Evolutionary conservation across 2,797 vertebrate genomes (phyloP).

Genomic region (Rhabdophis nuchalis): DNA sequence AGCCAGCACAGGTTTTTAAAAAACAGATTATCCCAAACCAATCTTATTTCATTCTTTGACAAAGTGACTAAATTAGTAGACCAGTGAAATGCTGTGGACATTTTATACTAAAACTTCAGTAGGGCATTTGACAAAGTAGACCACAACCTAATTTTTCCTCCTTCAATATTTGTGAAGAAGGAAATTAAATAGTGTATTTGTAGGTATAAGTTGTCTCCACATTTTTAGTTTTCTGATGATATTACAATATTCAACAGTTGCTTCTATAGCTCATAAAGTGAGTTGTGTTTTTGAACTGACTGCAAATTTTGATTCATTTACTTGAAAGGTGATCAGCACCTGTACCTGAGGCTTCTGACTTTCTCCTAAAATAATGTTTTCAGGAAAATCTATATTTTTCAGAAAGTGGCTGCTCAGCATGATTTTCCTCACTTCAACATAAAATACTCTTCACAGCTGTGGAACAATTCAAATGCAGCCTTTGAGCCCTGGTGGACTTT

Average conservation of each 20-base stretch:
- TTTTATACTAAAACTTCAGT: too few species aligned
- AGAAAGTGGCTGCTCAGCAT: constrained; percentile 13
- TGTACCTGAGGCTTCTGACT: neutral
- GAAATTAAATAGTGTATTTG: neutral
- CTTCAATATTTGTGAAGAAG: neutral
- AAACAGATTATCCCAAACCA: neutral
- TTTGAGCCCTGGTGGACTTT: neutral
- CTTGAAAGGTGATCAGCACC: neutral
- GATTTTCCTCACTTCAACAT: constrained; percentile 1
- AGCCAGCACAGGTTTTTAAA: neutral
- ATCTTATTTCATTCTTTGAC: neutral
- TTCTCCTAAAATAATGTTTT: neutral
- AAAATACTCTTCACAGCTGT: constrained; percentile 5
- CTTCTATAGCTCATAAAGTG: neutral
- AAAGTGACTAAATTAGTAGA: neutral
- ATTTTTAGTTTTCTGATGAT: neutral
- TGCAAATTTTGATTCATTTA: neutral
- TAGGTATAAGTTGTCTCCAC: neutral
- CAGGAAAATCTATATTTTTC: constrained; percentile 12
- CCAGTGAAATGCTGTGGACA: too few species aligned
- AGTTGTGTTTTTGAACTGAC: neutral
- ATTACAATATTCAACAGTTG: neutral
- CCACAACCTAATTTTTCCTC: neutral
- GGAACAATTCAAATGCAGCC: constrained; percentile 2
- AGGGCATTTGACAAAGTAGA: too few species aligned